These are phyloP conservation scores for Zelostemma sp. DNA, from an alignment of 1,140 invertebrate genomes.

Conservation along the genomic window DNA sequence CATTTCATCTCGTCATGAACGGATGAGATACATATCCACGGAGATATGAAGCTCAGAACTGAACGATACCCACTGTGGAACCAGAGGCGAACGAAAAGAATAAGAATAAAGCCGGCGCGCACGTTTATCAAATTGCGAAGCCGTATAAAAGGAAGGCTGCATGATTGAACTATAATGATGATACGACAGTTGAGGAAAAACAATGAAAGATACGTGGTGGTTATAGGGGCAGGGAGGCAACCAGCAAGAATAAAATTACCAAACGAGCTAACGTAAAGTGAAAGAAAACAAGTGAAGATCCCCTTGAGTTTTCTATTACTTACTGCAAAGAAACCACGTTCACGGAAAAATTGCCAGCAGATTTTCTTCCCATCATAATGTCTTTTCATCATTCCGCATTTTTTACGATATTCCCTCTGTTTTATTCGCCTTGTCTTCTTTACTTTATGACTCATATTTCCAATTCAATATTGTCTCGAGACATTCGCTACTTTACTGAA, in stretches of 20 bases:
- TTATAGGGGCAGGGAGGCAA: conserved; percentile 22
- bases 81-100: conserved; percentile 28
- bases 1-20: conserved; percentile 60
- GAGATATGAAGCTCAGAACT: conserved; percentile 50
- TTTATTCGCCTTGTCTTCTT: not conserved
- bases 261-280: conserved; percentile 46
- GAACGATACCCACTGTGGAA: conserved; percentile 19
- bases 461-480: not conserved
- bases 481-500: too few species aligned
- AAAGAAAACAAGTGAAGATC: conserved; percentile 50
- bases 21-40: conserved; percentile 61
- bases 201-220: conserved; percentile 33
- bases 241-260: conserved; percentile 57
- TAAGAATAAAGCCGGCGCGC: conserved; percentile 34
- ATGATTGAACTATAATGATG: conserved; percentile 65
- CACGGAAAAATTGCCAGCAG: conserved; percentile 27
- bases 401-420: not conserved
- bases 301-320: conserved; percentile 38
- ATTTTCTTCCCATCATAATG: conserved; percentile 3
- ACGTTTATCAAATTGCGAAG: conserved; percentile 56
- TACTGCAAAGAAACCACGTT: conserved; percentile 27
- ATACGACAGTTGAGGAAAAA: conserved; percentile 40
- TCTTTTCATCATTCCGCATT: conserved; percentile 1
- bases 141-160: conserved; percentile 57
- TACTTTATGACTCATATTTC: not conserved